phyloP scores from a whole-genome alignment of 2,113 vertebrate species.

The Piaya cayana region DNA sequence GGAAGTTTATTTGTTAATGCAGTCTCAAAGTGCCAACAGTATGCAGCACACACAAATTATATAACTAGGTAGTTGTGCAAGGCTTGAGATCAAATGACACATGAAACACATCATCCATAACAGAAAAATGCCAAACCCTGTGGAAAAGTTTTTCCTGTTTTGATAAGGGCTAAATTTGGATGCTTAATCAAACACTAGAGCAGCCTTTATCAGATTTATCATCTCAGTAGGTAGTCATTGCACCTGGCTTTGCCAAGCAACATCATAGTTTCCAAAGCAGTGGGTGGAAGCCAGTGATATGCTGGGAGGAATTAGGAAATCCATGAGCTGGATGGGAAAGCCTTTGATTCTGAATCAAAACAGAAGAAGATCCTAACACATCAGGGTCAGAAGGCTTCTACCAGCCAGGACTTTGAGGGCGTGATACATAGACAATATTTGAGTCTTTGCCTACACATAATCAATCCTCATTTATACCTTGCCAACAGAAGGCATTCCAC shows the following conservation, averaged over 20 bases:
- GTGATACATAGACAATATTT: background rate
- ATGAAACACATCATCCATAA: background rate
- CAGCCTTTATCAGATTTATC: background rate
- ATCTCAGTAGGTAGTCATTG: background rate
- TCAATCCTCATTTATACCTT: background rate
- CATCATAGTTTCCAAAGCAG: background rate
- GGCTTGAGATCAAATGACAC: background rate
- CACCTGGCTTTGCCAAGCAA: background rate
- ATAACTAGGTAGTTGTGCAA: background rate
- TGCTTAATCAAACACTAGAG: background rate
- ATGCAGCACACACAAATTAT: background rate
- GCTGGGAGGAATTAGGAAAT: background rate
- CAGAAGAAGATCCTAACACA: background rate
- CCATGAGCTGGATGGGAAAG: background rate
- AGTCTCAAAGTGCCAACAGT: background rate
- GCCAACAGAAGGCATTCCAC: background rate
- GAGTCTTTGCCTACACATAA: background rate
- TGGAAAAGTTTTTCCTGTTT: background rate
- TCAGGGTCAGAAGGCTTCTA: background rate
- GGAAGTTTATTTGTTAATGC: background rate
- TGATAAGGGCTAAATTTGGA: background rate
- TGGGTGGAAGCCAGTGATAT: background rate
- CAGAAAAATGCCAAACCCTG: background rate
- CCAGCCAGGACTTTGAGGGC: background rate
- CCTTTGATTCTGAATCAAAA: background rate